phyloP scores from a whole-genome alignment of 2,113 vertebrate species.

The Hipposideros armiger region DNA sequence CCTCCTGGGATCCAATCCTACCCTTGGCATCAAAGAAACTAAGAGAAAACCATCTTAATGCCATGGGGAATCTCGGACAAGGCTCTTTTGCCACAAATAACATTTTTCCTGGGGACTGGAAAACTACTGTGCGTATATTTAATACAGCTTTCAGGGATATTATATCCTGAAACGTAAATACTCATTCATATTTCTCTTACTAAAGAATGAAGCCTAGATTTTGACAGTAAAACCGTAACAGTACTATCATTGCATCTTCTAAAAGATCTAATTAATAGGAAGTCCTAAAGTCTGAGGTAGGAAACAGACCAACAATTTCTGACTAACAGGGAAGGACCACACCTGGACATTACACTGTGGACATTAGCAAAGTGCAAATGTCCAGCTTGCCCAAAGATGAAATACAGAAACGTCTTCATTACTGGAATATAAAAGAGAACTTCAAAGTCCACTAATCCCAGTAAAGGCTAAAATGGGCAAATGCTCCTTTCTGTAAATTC shows the following conservation, averaged over 20 bases:
- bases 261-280: constrained; percentile 65
- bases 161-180: constrained; percentile 71
- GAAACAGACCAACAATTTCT: constrained; percentile 74
- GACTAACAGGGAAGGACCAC: constrained; percentile 63
- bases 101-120: constrained; percentile 61
- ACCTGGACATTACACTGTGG: constrained; percentile 58
- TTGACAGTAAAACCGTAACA: constrained; percentile 69
- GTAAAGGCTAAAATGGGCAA: constrained; percentile 58
- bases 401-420: constrained; percentile 60
- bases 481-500: constrained; percentile 45
- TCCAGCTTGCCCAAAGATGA: constrained; percentile 64
- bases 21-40: constrained; percentile 78
- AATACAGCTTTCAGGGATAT: constrained; percentile 66
- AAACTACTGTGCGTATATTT: constrained; percentile 70
- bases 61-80: constrained; percentile 68
- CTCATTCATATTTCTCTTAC: constrained; percentile 56
- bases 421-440: constrained; percentile 50
- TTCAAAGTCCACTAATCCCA: constrained; percentile 59
- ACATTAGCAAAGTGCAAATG: constrained; percentile 68
- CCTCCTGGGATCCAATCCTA: constrained; percentile 74
- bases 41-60: constrained; percentile 72
- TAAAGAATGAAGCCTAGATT: constrained; percentile 74
- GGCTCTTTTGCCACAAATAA: constrained; percentile 71
- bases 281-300: constrained; percentile 66
- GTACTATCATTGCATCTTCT: constrained; percentile 55